Conservation (phyloP, 2,113 vertebrate genomes). For the Barbus barbus region DNA sequence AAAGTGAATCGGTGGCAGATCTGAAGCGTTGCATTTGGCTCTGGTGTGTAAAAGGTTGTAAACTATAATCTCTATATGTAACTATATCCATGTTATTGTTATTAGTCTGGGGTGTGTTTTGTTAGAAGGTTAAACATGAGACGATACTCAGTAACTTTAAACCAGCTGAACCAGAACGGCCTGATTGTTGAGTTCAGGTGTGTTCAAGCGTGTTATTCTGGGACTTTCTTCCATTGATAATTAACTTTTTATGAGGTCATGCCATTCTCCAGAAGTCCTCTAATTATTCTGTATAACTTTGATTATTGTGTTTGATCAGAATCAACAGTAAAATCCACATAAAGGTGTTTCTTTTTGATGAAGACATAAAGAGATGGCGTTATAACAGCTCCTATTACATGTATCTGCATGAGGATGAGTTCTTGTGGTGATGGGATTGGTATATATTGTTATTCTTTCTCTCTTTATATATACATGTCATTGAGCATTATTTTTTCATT, state of each 20-base stretch:
- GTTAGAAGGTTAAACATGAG: slow-evolving; percentile 1
- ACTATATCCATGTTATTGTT: neutral
- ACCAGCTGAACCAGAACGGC: neutral
- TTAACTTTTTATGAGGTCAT: neutral
- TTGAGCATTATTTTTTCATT: too few species aligned
- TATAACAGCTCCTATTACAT: neutral
- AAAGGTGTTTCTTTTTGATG: neutral
- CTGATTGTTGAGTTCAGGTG: neutral
- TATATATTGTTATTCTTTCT: too few species aligned
- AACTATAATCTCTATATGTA: neutral
- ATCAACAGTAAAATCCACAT: neutral
- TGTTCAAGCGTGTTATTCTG: neutral
- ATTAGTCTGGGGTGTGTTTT: neutral
- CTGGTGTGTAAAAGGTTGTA: slow-evolving; percentile 1
- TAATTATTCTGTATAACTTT: neutral
- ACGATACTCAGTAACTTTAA: slow-evolving; percentile 12
- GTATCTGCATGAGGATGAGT: neutral
- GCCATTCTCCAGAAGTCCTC: neutral
- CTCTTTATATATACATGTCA: too few species aligned
- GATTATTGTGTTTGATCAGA: neutral
- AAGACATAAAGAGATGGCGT: neutral
- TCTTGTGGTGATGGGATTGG: neutral
- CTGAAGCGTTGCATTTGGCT: neutral
- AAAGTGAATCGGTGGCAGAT: neutral
- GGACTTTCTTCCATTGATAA: neutral